Conservation (phyloP, 2,113 vertebrate genomes). For the Menura novaehollandiae region DNA sequence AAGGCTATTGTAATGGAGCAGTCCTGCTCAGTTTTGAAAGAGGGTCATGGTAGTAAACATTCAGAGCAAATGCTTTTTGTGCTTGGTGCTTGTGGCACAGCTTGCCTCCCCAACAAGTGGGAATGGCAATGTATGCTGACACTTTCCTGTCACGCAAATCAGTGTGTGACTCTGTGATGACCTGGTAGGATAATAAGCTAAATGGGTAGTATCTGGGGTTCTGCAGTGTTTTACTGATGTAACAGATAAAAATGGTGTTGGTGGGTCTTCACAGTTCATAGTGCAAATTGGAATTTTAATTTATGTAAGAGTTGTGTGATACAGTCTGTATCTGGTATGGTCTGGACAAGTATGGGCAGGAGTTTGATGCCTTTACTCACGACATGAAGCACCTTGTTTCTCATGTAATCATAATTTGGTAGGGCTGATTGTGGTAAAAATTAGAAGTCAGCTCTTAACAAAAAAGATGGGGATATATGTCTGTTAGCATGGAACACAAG, state of each 20-base stretch:
- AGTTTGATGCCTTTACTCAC: not conserved
- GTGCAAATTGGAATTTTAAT: not conserved
- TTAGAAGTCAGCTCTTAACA: not conserved
- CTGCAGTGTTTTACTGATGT: not conserved
- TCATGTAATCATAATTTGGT: not conserved
- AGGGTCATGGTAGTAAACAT: not conserved
- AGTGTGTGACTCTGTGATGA: not conserved
- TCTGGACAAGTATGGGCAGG: not conserved
- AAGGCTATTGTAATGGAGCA: not conserved
- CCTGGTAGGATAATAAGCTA: not conserved
- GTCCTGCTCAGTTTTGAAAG: not conserved
- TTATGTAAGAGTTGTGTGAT: not conserved
- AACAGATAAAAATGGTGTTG: not conserved
- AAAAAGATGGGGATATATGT: not conserved
- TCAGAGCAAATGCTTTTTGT: not conserved
- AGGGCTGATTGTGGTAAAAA: not conserved
- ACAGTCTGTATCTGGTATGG: not conserved
- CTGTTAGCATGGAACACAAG: not conserved
- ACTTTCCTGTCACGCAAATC: not conserved
- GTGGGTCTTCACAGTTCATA: not conserved
- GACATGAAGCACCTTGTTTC: not conserved
- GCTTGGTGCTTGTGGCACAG: not conserved
- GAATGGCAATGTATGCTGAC: not conserved
- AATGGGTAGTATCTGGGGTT: not conserved
- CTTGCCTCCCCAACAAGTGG: not conserved